These are phyloP conservation scores for Crax fasciolata DNA, from an alignment of 2,797 vertebrate species.

Conservation along the genomic window DNA sequence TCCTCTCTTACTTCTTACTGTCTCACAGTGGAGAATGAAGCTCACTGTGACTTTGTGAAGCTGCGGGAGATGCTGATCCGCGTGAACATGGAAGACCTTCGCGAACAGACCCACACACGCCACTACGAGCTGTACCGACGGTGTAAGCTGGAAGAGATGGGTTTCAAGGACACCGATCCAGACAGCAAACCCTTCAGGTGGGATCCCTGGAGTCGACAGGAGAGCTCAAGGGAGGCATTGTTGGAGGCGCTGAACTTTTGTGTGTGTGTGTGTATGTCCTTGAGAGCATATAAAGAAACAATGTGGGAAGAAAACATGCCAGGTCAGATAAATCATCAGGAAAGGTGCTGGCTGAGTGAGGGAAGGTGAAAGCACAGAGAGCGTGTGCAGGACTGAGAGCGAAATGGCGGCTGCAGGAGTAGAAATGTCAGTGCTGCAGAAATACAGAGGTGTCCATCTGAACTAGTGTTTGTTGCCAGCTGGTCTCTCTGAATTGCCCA, in stretches of 20 bases:
- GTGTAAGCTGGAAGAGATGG: slow-evolving; percentile 99
- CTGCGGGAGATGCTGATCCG: slow-evolving; percentile 98
- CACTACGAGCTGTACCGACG: slow-evolving; percentile 98
- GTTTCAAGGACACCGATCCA: slow-evolving; percentile 98
- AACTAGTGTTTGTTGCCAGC: neutral
- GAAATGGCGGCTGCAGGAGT: neutral
- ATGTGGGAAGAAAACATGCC: slow-evolving; percentile 52
- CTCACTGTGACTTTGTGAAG: slow-evolving; percentile 98
- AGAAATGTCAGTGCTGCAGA: neutral
- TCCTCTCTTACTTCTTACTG: neutral
- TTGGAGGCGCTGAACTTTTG: accelerated
- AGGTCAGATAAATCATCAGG: slow-evolving; percentile 53
- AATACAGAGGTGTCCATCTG: neutral
- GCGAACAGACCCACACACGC: slow-evolving; percentile 96
- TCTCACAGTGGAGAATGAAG: slow-evolving; percentile 94
- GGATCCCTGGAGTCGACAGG: neutral
- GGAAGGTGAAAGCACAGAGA: neutral
- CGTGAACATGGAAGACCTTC: slow-evolving; percentile 98
- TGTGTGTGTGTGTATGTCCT: neutral
- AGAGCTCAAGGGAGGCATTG: neutral
- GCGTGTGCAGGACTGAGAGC: neutral
- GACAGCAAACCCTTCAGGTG: slow-evolving; percentile 99
- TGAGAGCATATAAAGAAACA: neutral
- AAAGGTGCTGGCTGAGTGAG: neutral
- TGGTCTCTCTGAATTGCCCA: neutral